Percentiles rank a stretch among this genome's conserved stretches.
phyloP scores from a whole-genome alignment of 2,797 vertebrate species.

The Mormyrus hasselquistii region DNA sequence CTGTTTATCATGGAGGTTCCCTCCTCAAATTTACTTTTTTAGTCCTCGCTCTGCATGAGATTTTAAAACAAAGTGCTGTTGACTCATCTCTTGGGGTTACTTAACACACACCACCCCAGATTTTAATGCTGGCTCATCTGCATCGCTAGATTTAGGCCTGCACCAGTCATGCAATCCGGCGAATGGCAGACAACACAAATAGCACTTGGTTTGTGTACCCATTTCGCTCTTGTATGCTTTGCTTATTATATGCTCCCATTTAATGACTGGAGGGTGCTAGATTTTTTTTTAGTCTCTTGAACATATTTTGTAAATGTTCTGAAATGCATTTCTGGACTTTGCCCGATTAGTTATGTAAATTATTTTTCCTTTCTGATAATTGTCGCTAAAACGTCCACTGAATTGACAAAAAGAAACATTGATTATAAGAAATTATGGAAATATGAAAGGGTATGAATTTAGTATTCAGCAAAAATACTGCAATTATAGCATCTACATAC shows the following conservation, averaged over 20 bases:
- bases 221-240: background rate
- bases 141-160: constrained; percentile 72
- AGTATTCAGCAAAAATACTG: background rate
- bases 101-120: constrained; percentile 67
- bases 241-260: background rate
- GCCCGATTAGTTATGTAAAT: background rate
- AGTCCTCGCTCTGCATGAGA: constrained; percentile 60
- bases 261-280: background rate
- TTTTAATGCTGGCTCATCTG: constrained; percentile 74
- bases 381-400: background rate
- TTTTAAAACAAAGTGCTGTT: constrained; percentile 64
- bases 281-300: background rate
- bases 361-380: background rate
- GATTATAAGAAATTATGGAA: background rate
- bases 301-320: background rate
- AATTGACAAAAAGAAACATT: background rate
- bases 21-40: constrained; percentile 52
- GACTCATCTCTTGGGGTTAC: constrained; percentile 66
- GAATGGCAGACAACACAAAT: constrained; percentile 59
- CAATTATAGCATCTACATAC: background rate
- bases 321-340: background rate
- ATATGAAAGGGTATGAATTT: background rate
- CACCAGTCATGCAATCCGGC: constrained; percentile 75
- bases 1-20: constrained; percentile 74
- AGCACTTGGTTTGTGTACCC: constrained; percentile 42